Evolutionary conservation across 2,888 invertebrate species (phyloP).

Genomic region (Drosophila lacicola): DNA sequence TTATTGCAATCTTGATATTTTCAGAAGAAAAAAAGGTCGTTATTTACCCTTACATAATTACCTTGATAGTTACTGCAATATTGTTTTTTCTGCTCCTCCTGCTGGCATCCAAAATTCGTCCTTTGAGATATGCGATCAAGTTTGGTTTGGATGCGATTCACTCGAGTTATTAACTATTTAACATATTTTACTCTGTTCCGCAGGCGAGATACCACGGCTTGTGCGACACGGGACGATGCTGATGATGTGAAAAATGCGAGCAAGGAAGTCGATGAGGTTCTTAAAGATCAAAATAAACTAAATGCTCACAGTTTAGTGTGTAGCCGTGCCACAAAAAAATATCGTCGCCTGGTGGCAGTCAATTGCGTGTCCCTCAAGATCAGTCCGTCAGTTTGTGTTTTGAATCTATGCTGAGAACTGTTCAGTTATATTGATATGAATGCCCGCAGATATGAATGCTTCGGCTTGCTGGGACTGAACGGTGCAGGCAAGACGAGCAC

Average conservation of each 20-base stretch:
- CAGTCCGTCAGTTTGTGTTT: conserved; percentile 23
- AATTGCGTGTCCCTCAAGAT: conserved; percentile 38
- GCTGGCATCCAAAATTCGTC: neutral
- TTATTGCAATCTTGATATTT: neutral
- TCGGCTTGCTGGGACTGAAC: conserved; percentile 92
- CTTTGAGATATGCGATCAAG: conserved; percentile 12
- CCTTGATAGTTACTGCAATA: neutral
- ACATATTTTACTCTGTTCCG: neutral
- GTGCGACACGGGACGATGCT: neutral
- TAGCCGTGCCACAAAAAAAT: conserved; percentile 7
- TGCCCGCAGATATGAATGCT: conserved; percentile 88
- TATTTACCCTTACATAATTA: neutral
- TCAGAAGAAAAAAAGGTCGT: rapidly evolving
- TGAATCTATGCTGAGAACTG: no score
- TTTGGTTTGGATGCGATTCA: conserved; percentile 25
- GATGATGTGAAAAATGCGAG: neutral
- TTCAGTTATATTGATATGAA: neutral
- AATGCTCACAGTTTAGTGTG: conserved; percentile 20
- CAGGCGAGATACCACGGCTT: neutral
- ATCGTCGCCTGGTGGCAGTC: neutral
- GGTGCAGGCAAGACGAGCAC: conserved; percentile 94
- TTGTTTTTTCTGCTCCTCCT: conserved; percentile 23
- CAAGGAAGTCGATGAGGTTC: conserved; percentile 1
- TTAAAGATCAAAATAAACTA: neutral
- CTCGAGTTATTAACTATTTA: neutral